Conservation (phyloP, 2,113 vertebrate species). For the Thermophis baileyi region DNA sequence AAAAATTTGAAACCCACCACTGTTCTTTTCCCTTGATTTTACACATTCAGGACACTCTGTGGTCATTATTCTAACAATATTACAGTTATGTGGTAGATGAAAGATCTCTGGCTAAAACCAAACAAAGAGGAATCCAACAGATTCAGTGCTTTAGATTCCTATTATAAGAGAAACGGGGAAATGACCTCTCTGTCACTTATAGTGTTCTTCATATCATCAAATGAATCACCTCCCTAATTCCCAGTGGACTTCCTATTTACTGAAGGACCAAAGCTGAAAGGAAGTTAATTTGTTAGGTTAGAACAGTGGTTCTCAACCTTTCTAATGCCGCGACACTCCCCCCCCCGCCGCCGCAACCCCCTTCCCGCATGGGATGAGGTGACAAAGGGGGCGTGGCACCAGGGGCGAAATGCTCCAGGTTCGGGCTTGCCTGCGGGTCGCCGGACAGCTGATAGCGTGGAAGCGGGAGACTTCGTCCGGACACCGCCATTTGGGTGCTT, state of each 20-base stretch:
- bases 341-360: no score
- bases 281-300: background rate
- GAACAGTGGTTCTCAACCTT: no score
- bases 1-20: no score
- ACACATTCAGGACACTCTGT: background rate
- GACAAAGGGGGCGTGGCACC: no score
- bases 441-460: no score
- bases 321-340: no score
- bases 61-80: conserved; percentile 28
- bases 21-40: background rate
- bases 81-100: conserved; percentile 49
- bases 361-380: no score
- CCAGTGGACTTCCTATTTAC: background rate
- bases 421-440: no score
- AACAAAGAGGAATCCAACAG: conserved; percentile 51
- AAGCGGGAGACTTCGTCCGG: no score
- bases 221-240: conserved; percentile 44
- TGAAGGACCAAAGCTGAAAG: background rate
- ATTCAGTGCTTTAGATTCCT: conserved; percentile 51
- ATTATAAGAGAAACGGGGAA: conserved; percentile 44
- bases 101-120: conserved; percentile 29
- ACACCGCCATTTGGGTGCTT: no score
- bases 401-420: no score
- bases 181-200: background rate
- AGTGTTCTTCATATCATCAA: conserved; percentile 1